Evolutionary conservation across 2,113 vertebrate genomes (phyloP).

Genomic region (Hippocampus mohnikei): DNA sequence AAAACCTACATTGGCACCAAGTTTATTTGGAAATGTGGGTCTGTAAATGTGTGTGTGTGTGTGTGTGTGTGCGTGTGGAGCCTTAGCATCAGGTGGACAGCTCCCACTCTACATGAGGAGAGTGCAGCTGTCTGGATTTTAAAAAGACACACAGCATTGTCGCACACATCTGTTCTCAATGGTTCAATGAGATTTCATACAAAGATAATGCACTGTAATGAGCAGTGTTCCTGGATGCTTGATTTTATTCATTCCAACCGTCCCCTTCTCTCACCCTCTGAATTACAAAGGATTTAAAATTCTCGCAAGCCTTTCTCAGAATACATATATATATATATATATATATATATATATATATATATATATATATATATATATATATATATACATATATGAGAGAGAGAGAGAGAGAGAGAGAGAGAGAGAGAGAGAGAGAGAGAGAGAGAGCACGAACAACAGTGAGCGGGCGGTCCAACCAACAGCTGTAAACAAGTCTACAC

Average conservation of each 20-base stretch:
- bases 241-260: neutral
- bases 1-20: constrained; percentile 46
- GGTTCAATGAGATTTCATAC: neutral
- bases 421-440: too few relatives aligned
- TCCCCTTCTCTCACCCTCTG: too few relatives aligned
- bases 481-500: too few relatives aligned
- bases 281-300: too few relatives aligned
- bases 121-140: constrained; percentile 48
- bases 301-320: neutral
- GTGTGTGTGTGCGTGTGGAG: constrained; percentile 40
- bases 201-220: neutral
- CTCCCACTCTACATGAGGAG: constrained; percentile 40
- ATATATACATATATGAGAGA: too few relatives aligned
- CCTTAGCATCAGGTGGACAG: constrained; percentile 58
- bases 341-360: too few relatives aligned
- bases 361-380: too few relatives aligned
- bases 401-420: too few relatives aligned
- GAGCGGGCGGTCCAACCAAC: too few relatives aligned
- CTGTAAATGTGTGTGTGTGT: constrained; percentile 34
- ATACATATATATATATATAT: too few relatives aligned
- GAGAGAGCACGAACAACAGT: too few relatives aligned
- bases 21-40: constrained; percentile 16
- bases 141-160: constrained; percentile 28
- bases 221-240: neutral
- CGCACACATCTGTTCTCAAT: constrained; percentile 2